These are phyloP conservation scores for Lepidurus couesii DNA, from an alignment of 1,140 invertebrate species.

Conservation along the genomic window DNA sequence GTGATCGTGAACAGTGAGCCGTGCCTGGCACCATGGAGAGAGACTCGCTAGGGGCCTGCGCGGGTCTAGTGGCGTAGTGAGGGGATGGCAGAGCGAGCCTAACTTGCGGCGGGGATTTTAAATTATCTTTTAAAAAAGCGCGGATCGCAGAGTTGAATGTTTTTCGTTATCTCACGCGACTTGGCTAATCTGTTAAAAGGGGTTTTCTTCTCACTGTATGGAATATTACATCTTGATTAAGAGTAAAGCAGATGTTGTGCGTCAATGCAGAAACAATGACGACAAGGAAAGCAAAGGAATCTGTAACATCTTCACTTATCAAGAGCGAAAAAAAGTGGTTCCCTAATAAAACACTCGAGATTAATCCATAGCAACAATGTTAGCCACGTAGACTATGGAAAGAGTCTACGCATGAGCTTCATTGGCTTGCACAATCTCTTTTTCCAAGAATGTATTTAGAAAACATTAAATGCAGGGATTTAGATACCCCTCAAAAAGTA, in stretches of 20 bases:
- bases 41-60: neutral
- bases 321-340: neutral
- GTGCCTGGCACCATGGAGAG: neutral
- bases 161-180: neutral
- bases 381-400: neutral
- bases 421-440: neutral
- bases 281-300: neutral
- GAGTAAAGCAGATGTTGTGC: neutral
- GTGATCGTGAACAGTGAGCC: neutral
- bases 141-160: neutral
- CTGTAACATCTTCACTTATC: conserved; percentile 9
- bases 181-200: neutral
- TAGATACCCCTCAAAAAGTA: too few relatives aligned
- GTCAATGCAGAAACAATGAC: conserved; percentile 15
- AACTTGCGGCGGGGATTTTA: neutral
- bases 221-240: neutral
- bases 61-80: neutral
- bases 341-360: neutral
- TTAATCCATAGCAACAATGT: too few relatives aligned
- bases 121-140: neutral
- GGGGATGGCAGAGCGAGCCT: neutral
- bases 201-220: neutral
- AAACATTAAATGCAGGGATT: too few relatives aligned
- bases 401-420: neutral
- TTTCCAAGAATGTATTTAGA: neutral